Conservation (phyloP, 2,113 vertebrate genomes). For the Saccopteryx leptura region DNA sequence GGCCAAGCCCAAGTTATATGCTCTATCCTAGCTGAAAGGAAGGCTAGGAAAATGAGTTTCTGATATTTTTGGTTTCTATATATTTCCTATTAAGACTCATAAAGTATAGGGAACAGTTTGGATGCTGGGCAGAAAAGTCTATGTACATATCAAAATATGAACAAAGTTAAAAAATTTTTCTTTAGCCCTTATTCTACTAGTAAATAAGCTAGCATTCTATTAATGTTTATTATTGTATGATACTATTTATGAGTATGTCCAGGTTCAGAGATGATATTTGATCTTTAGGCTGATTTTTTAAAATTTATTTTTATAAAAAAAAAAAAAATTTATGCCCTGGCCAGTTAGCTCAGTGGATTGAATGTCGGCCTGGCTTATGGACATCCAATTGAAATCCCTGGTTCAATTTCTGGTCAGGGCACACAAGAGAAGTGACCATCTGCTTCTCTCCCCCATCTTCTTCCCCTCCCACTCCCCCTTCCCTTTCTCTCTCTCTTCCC, state of each 20-base stretch:
- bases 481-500: too few relatives aligned
- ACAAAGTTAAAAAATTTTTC: background rate
- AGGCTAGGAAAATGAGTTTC: slow-evolving; percentile 6
- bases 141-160: slow-evolving; percentile 36
- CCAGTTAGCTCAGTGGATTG: too few relatives aligned
- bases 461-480: too few relatives aligned
- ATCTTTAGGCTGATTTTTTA: background rate
- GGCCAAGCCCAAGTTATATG: background rate
- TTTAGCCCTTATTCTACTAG: background rate
- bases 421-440: too few relatives aligned
- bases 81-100: background rate
- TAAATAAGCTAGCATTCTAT: background rate
- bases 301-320: background rate
- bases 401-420: too few relatives aligned
- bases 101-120: background rate
- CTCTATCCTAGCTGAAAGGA: background rate
- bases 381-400: too few relatives aligned
- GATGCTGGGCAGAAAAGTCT: background rate
- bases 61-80: slow-evolving; percentile 8
- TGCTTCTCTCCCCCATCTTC: too few relatives aligned
- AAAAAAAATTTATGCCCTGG: too few relatives aligned
- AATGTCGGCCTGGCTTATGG: too few relatives aligned
- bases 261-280: background rate
- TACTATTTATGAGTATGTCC: slow-evolving; percentile 42
- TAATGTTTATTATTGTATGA: slow-evolving; percentile 16